Evolutionary conservation across 2,888 invertebrate species (phyloP), one percentile per base, ranked within the genome.

Genomic region (Sarcophaga rosellei): DNA sequence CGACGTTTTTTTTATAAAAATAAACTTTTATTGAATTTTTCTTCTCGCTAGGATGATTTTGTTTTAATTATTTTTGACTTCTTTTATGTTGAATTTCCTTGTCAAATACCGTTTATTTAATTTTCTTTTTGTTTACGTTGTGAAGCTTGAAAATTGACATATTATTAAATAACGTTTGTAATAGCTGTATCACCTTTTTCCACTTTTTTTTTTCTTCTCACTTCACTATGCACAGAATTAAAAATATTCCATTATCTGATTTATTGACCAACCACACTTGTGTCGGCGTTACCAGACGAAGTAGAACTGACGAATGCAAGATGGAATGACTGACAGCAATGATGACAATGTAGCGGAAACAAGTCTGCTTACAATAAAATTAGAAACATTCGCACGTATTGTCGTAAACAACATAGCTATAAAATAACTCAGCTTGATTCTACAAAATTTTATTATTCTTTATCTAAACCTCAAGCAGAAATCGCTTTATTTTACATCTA

Each of bases 91-190:
- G 15, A 53, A 17, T 53, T 17, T 53, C 21, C 21, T 59, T 72
- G 45, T 4, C 23, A 81, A 66, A 35, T 25, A 68, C 35, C 66
- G 17, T 84, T 81, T 65, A 86, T 77, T 83, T 76, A 11, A 80
- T 80, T 76, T 77, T 83, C 80, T 76, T 83, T 81, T 81, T 84
- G 77, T 81, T 86, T 84, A 84, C 78, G 77, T 80, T 86, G 78
- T 78, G 68, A 74, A 81, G 74, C 69, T 77, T 84, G 66, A 66
- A 81, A 84, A 86, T 83, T 86, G 81, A 81, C 86, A 86, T 85
- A 79, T 85, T 85, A 76, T 66, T 73, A 65, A 81, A 63, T 63
- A 61, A 75, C 74, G 59, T 35, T 53, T 84, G 8, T 57, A 69
- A 69, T 74, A 74, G 75, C 70, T 77, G 57, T 63, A 81, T 61